A percentile compares a stretch with the other conserved stretches of the same genome.
Conservation (phyloP, 2,113 vertebrate genomes). For the Phocoena sinus region DNA sequence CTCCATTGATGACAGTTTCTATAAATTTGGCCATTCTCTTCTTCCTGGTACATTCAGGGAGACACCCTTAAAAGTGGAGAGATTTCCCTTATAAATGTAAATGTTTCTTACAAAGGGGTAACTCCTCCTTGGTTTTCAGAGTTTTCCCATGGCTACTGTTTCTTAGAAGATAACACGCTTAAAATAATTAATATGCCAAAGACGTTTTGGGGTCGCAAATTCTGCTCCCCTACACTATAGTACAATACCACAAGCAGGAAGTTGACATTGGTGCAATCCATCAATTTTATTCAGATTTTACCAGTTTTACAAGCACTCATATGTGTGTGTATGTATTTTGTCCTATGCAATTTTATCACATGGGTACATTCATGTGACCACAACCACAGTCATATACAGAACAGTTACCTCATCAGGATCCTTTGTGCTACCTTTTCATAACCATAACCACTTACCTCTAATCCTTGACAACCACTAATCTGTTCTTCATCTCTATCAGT, state of each 20-base stretch:
- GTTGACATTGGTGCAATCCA: neutral
- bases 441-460: neutral
- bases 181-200: neutral
- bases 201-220: neutral
- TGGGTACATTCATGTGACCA: neutral
- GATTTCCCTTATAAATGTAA: neutral
- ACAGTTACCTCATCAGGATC: neutral
- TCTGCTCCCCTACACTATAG: neutral
- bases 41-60: neutral
- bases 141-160: neutral
- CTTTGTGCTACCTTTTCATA: neutral
- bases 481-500: neutral
- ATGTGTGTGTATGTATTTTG: neutral
- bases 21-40: neutral
- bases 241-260: neutral
- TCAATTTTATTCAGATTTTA: neutral
- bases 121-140: neutral
- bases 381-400: neutral
- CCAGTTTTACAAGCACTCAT: neutral
- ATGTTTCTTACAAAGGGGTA: neutral
- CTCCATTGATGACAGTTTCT: neutral
- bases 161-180: neutral
- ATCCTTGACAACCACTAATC: too few species aligned
- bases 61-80: neutral
- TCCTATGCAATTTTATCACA: neutral